A percentile compares a stretch with the other conserved stretches of the same genome.
These are phyloP conservation scores for Brachionus koreanus DNA, from an alignment of 1,140 invertebrate species.

Conservation along the genomic window DNA sequence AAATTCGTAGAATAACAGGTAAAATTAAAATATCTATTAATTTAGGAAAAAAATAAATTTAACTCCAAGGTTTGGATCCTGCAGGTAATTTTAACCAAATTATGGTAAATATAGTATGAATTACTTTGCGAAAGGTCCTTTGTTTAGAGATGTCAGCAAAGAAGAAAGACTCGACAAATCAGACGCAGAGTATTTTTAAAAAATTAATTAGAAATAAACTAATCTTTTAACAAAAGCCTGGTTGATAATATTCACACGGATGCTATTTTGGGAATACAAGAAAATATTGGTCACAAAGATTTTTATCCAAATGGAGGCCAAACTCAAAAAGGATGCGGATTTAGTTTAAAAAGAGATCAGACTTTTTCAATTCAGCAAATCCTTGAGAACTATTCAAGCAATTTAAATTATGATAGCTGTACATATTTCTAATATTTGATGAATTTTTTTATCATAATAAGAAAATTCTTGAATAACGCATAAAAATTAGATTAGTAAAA, in stretches of 20 bases:
- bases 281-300: slow-evolving; percentile 64
- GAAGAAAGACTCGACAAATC: slow-evolving; percentile 75
- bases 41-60: slow-evolving; percentile 44
- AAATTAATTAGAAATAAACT: not conserved
- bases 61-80: slow-evolving; percentile 69
- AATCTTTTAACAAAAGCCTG: slow-evolving; percentile 57
- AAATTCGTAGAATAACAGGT: slow-evolving; percentile 73
- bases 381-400: not conserved
- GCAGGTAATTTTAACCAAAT: slow-evolving; percentile 87
- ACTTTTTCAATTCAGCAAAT: not conserved
- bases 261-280: slow-evolving; percentile 60
- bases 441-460: no score
- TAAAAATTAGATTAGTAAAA: no score
- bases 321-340: slow-evolving; percentile 58
- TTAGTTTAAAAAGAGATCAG: not conserved
- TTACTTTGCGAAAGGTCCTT: not conserved
- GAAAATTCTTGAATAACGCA: no score
- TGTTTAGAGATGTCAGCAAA: slow-evolving; percentile 65
- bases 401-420: slow-evolving; percentile 17
- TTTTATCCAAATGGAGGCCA: slow-evolving; percentile 53
- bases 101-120: no score
- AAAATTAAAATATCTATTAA: slow-evolving; percentile 51
- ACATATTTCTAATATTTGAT: not conserved
- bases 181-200: slow-evolving; percentile 70
- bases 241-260: slow-evolving; percentile 93